Evolutionary conservation across 2,113 vertebrate species (phyloP).

Genomic region (Neofelis nebulosa): DNA sequence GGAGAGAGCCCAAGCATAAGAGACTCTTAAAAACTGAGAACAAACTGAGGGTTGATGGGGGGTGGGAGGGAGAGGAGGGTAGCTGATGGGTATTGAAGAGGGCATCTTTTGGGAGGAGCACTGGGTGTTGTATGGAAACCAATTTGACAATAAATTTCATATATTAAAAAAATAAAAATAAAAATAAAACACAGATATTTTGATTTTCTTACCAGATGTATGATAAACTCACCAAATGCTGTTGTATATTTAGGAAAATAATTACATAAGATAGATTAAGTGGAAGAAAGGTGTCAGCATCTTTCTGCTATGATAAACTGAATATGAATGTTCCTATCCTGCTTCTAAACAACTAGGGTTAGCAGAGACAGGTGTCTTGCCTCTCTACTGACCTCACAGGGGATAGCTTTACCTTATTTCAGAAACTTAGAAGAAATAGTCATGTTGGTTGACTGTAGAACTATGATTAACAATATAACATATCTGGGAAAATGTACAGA

Average conservation of each 20-base stretch:
- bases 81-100: too few relatives aligned
- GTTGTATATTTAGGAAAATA: neutral
- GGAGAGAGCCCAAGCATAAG: too few relatives aligned
- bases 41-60: too few relatives aligned
- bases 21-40: too few relatives aligned
- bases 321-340: neutral
- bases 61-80: too few relatives aligned
- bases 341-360: neutral
- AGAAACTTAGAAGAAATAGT: slow-evolving; percentile 1
- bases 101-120: too few relatives aligned
- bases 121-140: too few relatives aligned
- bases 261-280: neutral
- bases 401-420: neutral
- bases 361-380: neutral
- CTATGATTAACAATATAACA: neutral
- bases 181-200: neutral
- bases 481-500: neutral
- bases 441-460: neutral
- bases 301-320: neutral
- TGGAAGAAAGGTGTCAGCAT: neutral
- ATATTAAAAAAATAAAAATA: too few relatives aligned
- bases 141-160: too few relatives aligned
- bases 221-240: neutral
- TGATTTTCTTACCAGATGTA: neutral
- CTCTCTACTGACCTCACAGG: neutral